These are phyloP conservation scores for Halocynthia aurantium DNA, from an alignment of 23 tunicate genomes.

Conservation along the genomic window DNA sequence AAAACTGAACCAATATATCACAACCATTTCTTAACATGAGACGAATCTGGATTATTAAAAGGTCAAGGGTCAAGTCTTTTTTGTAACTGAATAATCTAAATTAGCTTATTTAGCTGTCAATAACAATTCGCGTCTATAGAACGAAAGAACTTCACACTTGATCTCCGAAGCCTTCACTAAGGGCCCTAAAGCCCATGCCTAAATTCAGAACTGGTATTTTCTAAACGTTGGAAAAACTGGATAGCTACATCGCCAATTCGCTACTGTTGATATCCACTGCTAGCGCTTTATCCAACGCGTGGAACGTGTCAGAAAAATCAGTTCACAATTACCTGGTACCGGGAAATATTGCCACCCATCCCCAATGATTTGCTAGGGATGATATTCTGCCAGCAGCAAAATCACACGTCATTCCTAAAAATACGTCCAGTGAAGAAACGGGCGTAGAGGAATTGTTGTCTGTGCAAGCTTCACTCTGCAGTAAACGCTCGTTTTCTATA, in stretches of 20 bases:
- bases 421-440: neutral
- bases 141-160: too few species aligned
- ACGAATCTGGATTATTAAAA: neutral
- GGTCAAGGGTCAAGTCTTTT: too few species aligned
- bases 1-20: neutral
- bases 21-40: neutral
- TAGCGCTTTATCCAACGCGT: too few species aligned
- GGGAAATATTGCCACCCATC: constrained; percentile 59
- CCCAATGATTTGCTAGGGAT: constrained; percentile 54
- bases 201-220: too few species aligned
- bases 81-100: too few species aligned
- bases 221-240: too few species aligned
- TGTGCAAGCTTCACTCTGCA: constrained; percentile 22
- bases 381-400: constrained; percentile 52
- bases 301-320: neutral
- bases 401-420: constrained; percentile 73
- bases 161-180: too few species aligned
- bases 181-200: neutral
- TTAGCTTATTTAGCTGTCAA: too few species aligned
- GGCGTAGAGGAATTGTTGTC: constrained; percentile 4
- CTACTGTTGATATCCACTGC: too few species aligned
- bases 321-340: constrained; percentile 47
- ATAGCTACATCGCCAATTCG: too few species aligned
- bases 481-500: constrained; percentile 23
- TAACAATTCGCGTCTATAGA: too few species aligned